Base-by-base conservation (phyloP, 2,113 vertebrate genomes). In the Elephantulus edwardii region DNA sequence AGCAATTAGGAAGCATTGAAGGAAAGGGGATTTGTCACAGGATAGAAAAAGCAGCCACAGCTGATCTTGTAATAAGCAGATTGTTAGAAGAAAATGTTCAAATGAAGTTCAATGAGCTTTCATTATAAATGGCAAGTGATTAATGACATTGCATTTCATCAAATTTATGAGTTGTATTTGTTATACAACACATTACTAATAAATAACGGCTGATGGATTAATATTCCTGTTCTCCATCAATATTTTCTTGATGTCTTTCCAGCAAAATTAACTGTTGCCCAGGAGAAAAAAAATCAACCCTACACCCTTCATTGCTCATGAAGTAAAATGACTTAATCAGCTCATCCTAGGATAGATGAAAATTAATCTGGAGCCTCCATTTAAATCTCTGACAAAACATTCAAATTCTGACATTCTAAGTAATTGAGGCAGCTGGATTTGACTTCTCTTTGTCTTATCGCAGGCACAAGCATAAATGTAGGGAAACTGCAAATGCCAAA, bases 241-340 rank as follows among this genome's bases (percentile, higher is more conserved):
- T 95, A 94, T 95, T 95, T 95, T 94, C 90, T 79, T 92, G 83
- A 96, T 94, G 80, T 95, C 74, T 83, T 93, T 95, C 93, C 84
- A 95, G 46, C 85, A 93, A 90, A 96, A 94, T 96, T 90, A 95
- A 93, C 94, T 92, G 90, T 93, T 93, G 83, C 83, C 38, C 83
- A 87, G 83, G 86, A 95, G 90, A 88, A 94, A 68, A 62, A 66
- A 95, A 95, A 90, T 93, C 92, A 94, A 88, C 87, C 74, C 50
- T 91, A 94, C 94, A 83, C 66, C 66, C 87, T 89, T 89, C 93
- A 77, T 83, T 52, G 52, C 83, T 92, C 79, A 90, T 81, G 86
- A 94, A 83, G 56, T 72, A 86, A 91, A 91, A 93, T 81, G 76
- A 90, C 82, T 95, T 93, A 88, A 95, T 95, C 44, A 90, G 90